These are phyloP conservation scores for Tauraco erythrolophus DNA, from an alignment of 2,113 vertebrate species.

Conservation along the genomic window DNA sequence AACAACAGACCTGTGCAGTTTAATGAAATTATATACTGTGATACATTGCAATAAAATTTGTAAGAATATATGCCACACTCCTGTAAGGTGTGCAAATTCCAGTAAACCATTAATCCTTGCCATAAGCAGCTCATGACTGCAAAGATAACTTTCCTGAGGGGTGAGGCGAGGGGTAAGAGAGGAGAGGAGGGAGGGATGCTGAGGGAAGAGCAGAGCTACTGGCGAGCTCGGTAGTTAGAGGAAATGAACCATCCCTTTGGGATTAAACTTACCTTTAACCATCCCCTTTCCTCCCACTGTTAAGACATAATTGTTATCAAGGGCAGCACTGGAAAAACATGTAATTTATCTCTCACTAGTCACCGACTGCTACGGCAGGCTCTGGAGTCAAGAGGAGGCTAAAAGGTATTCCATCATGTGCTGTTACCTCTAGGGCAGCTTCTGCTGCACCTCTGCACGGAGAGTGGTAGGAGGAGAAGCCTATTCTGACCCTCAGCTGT, in stretches of 20 bases:
- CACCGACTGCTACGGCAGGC: not conserved
- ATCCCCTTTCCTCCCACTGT: not conserved
- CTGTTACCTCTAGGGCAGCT: not conserved
- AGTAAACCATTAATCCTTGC: conserved; percentile 39
- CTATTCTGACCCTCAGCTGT: no score
- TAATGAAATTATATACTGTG: conserved; percentile 45
- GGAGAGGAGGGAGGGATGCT: not conserved
- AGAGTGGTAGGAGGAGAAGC: rapidly evolving
- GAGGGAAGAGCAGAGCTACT: not conserved
- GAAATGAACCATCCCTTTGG: not conserved
- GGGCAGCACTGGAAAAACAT: not conserved
- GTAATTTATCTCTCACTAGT: not conserved
- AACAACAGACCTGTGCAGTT: not conserved
- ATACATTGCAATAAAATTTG: not conserved
- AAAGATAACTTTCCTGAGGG: conserved; percentile 46
- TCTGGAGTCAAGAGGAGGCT: not conserved
- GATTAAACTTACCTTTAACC: not conserved
- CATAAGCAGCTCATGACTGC: conserved; percentile 9
- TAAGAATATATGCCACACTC: not conserved
- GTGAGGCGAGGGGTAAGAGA: not conserved
- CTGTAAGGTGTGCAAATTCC: conserved; percentile 26
- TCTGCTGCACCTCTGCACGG: not conserved
- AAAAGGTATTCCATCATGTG: not conserved
- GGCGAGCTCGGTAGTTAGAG: not conserved
- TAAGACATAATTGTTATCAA: not conserved